These are phyloP conservation scores for Tolypeutes matacus DNA, from an alignment of 2,797 vertebrate genomes.

Conservation along the genomic window DNA sequence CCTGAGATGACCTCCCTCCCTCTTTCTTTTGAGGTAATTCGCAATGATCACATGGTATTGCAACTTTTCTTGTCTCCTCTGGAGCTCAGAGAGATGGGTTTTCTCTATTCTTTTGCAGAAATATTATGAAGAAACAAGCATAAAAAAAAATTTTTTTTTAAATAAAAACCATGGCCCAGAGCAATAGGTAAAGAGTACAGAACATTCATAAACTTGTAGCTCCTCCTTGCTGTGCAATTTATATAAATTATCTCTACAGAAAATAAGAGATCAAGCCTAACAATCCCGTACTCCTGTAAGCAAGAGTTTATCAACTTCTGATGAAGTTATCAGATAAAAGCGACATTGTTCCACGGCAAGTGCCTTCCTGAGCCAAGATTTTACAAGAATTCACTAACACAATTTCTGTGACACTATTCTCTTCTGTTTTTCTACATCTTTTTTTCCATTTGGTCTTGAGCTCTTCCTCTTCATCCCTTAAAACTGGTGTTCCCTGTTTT, in stretches of 20 bases:
- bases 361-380: background rate
- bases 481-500: background rate
- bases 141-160: no score
- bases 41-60: background rate
- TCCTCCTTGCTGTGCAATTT: background rate
- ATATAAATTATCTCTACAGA: background rate
- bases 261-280: background rate
- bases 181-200: background rate
- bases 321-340: background rate
- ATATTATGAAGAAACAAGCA: background rate
- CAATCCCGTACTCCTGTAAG: rapidly evolving
- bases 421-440: background rate
- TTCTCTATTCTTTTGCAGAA: background rate
- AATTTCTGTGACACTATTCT: background rate
- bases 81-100: background rate
- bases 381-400: background rate
- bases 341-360: background rate
- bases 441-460: background rate
- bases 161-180: background rate
- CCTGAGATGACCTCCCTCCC: background rate
- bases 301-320: background rate
- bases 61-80: background rate
- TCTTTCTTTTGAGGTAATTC: conserved; percentile 19
- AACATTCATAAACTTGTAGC: background rate
- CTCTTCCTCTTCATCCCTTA: background rate